These are phyloP conservation scores for Suncus etruscus DNA, from an alignment of 2,113 vertebrate species.

Conservation along the genomic window DNA sequence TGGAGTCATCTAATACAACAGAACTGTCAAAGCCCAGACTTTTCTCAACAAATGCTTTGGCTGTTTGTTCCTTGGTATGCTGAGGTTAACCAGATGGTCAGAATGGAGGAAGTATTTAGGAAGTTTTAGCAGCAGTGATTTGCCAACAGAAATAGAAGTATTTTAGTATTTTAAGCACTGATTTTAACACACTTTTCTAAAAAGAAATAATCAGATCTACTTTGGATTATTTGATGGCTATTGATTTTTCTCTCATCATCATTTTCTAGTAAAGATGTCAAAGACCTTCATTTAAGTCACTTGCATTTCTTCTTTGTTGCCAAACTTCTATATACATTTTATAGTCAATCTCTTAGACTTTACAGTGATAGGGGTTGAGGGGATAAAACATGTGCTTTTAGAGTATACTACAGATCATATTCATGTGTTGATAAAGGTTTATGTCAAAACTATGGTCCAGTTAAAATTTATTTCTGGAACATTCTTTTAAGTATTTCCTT, in stretches of 20 bases:
- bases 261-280: not conserved
- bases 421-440: not conserved
- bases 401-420: not conserved
- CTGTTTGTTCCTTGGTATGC: not conserved
- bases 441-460: not conserved
- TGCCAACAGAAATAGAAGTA: not conserved
- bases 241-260: not conserved
- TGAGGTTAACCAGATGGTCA: not conserved
- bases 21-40: not conserved
- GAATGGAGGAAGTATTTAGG: not conserved
- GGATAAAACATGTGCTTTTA: too few relatives aligned
- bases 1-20: not conserved
- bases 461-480: not conserved
- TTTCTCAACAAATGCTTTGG: not conserved
- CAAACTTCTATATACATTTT: not conserved
- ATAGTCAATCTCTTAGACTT: not conserved
- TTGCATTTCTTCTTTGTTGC: not conserved
- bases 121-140: not conserved
- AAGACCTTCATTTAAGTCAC: not conserved
- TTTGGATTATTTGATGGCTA: not conserved
- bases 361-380: too few relatives aligned
- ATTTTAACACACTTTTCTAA: not conserved
- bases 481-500: not conserved
- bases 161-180: conserved; percentile 1
- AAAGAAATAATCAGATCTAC: not conserved